phyloP scores from a whole-genome alignment of 2,797 vertebrate genomes.

The Orestias chungarensis region DNA sequence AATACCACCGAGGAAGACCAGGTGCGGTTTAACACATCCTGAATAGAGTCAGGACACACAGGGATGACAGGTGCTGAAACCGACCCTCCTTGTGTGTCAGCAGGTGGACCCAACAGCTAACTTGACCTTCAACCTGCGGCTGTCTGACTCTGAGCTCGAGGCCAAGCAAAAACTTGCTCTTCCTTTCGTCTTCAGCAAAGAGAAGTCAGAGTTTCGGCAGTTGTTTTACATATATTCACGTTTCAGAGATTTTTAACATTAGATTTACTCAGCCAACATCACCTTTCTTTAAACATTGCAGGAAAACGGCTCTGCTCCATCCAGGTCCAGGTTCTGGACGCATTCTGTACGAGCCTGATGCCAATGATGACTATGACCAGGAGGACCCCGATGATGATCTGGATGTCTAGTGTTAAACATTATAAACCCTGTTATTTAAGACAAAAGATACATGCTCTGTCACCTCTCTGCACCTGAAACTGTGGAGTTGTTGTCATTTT shows the following conservation, averaged over 20 bases:
- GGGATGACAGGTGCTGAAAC: conserved; percentile 4
- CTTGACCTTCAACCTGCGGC: conserved; percentile 86
- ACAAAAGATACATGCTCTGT: not conserved
- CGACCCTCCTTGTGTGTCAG: conserved; percentile 21
- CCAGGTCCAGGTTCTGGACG: conserved; percentile 71
- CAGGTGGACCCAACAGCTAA: conserved; percentile 82
- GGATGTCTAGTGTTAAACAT: conserved; percentile 72
- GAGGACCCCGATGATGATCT: conserved; percentile 89
- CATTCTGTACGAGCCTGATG: conserved; percentile 83
- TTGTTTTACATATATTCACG: not conserved
- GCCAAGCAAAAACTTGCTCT: conserved; percentile 84
- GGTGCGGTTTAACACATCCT: conserved; percentile 52
- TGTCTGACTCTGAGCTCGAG: conserved; percentile 82
- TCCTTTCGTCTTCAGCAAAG: conserved; percentile 87
- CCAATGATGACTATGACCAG: conserved; percentile 83
- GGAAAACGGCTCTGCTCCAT: conserved; percentile 81
- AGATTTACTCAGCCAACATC: not conserved
- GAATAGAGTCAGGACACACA: not conserved
- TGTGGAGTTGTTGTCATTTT: not conserved
- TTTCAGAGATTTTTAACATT: not conserved
- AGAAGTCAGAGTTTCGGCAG: conserved; percentile 76
- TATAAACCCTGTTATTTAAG: not conserved
- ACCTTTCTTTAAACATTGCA: conserved; percentile 32
- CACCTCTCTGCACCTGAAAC: not conserved
- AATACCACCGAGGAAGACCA: conserved; percentile 59